These are phyloP conservation scores for Drosophila prosaltans DNA, from an alignment of 1,140 invertebrate species.

Conservation along the genomic window DNA sequence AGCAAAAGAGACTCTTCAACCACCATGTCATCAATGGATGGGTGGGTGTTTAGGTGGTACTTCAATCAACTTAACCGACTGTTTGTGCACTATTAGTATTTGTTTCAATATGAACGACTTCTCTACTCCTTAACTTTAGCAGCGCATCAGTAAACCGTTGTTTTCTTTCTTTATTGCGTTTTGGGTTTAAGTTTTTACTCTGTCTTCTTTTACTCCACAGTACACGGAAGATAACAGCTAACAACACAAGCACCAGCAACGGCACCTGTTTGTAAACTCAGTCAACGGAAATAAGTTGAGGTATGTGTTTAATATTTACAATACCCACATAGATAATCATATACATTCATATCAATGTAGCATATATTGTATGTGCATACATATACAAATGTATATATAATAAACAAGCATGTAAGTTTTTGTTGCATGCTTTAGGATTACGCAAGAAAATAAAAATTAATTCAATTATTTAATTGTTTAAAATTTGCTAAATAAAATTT, in stretches of 20 bases:
- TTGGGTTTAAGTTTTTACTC: neutral
- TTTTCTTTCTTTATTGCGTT: neutral
- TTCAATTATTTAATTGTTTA: conserved; percentile 37
- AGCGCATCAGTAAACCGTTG: neutral
- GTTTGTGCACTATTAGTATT: conserved; percentile 28
- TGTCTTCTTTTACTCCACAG: conserved; percentile 29
- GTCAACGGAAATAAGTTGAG: conserved; percentile 73
- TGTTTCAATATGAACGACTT: neutral
- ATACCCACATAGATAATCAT: conserved; percentile 45
- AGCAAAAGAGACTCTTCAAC: conserved; percentile 16
- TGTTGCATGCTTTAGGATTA: conserved; percentile 1
- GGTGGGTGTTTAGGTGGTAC: conserved; percentile 27
- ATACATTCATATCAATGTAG: neutral
- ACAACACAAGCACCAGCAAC: conserved; percentile 34
- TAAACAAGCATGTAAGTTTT: conserved; percentile 29
- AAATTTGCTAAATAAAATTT: conserved; percentile 15
- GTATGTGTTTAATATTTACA: conserved; percentile 46
- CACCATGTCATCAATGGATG: conserved; percentile 13
- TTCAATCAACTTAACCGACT: neutral
- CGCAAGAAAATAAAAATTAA: conserved; percentile 5
- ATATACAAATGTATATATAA: conserved; percentile 2
- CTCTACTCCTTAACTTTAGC: neutral
- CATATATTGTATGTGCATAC: neutral
- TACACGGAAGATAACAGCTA: conserved; percentile 66
- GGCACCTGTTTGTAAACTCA: conserved; percentile 55